A percentile compares a stretch with the other conserved stretches of the same genome.
Conservation (phyloP, 92 coral and sea anemone genomes). For the Zoanthus sansibaricus region DNA sequence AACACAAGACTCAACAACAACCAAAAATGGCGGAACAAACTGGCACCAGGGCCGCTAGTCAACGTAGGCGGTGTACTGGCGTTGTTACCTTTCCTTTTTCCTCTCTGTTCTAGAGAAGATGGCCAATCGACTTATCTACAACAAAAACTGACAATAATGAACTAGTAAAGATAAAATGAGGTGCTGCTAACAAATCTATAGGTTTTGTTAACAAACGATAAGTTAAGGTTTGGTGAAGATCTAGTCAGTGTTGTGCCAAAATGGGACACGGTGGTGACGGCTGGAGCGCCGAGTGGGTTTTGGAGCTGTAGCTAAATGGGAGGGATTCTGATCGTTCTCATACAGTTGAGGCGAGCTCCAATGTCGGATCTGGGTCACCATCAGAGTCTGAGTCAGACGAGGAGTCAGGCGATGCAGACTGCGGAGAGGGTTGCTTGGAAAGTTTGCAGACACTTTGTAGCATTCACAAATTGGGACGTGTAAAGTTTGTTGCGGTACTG, state of each 20-base stretch:
- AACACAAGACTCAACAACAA: no score
- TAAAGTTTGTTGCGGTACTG: constrained; percentile 53
- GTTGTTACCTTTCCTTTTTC: no score
- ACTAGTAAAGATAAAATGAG: background rate
- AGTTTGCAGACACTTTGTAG: constrained; percentile 23
- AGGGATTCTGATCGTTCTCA: background rate
- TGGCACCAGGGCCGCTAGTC: no score
- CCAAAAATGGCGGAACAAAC: no score
- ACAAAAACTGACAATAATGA: background rate
- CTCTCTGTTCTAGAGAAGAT: no score
- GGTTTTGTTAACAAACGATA: background rate
- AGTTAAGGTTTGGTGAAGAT: constrained; percentile 4
- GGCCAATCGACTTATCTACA: no score
- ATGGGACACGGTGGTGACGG: background rate
- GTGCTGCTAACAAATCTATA: constrained; percentile 2
- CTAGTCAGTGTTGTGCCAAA: constrained; percentile 19
- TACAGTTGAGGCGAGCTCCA: constrained; percentile 3
- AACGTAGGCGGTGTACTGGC: no score
- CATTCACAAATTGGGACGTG: constrained; percentile 33
- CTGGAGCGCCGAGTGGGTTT: background rate
- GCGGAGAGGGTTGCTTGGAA: background rate
- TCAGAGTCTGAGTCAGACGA: background rate
- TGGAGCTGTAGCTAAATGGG: background rate
- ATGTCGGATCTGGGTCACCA: background rate
- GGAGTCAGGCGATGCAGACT: background rate